Percentiles rank a stretch among this genome's conserved stretches.
These are phyloP conservation scores for Siniperca scherzeri DNA, from an alignment of 2,797 vertebrate genomes.

Conservation along the genomic window DNA sequence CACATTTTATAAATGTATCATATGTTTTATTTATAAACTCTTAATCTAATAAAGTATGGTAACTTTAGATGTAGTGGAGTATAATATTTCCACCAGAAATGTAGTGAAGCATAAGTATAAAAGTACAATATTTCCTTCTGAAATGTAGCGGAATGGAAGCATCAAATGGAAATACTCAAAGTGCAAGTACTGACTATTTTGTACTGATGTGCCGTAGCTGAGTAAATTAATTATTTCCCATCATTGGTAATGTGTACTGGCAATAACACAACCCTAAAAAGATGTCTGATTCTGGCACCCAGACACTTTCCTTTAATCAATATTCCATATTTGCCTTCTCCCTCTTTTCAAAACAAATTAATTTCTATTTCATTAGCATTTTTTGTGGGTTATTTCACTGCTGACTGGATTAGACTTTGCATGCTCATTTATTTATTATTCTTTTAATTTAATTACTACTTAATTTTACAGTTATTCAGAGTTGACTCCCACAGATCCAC, in stretches of 20 bases:
- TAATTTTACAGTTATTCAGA: not conserved
- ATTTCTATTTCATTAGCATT: not conserved
- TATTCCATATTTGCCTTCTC: not conserved
- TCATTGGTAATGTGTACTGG: not conserved
- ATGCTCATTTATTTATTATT: not conserved
- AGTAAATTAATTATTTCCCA: not conserved
- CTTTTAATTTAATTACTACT: not conserved
- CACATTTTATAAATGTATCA: not conserved
- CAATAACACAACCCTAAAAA: not conserved
- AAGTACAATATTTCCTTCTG: not conserved
- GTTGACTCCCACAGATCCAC: too few species aligned
- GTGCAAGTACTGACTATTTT: not conserved
- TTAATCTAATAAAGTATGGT: not conserved
- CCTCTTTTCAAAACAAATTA: not conserved
- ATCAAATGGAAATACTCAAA: not conserved
- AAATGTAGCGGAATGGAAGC: not conserved
- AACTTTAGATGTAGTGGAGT: not conserved
- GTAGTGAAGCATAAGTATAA: not conserved
- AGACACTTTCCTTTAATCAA: not conserved
- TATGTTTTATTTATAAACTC: not conserved
- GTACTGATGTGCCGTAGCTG: not conserved
- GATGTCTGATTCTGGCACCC: not conserved
- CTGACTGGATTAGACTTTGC: not conserved
- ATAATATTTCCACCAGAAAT: not conserved
- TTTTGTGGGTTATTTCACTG: not conserved